phyloP scores from a whole-genome alignment of 2,113 vertebrate genomes.

The Calonectris borealis region DNA sequence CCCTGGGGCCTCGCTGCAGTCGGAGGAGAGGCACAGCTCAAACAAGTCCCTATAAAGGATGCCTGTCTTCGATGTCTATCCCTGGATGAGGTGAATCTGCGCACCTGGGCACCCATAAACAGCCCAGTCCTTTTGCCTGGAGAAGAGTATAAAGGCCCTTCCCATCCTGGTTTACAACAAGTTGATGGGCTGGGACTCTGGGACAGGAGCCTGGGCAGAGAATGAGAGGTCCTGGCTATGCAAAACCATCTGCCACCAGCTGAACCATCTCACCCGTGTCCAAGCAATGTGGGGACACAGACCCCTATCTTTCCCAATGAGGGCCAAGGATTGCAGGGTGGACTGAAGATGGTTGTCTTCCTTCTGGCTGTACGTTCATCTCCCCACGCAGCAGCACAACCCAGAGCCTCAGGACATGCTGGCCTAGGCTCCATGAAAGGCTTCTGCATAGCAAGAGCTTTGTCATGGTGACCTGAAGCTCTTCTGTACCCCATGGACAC shows the following conservation, averaged over 20 bases:
- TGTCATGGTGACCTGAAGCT: background rate
- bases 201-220: background rate
- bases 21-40: background rate
- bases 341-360: background rate
- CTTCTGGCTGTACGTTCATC: background rate
- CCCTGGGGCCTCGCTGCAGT: background rate
- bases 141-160: background rate
- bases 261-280: background rate
- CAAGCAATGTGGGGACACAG: background rate
- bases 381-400: background rate
- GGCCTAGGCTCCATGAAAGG: background rate
- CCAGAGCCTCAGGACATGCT: fast-evolving
- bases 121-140: background rate
- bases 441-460: background rate
- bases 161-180: background rate
- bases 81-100: background rate
- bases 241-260: background rate
- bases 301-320: background rate
- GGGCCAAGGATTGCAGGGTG: background rate
- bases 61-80: too few relatives aligned
- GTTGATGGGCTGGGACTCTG: background rate
- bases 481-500: background rate
- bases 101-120: background rate
- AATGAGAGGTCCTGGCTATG: too few relatives aligned
- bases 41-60: too few relatives aligned